Evolutionary conservation across 1,140 invertebrate genomes (phyloP).

Genomic region (Hestina assimilis): DNA sequence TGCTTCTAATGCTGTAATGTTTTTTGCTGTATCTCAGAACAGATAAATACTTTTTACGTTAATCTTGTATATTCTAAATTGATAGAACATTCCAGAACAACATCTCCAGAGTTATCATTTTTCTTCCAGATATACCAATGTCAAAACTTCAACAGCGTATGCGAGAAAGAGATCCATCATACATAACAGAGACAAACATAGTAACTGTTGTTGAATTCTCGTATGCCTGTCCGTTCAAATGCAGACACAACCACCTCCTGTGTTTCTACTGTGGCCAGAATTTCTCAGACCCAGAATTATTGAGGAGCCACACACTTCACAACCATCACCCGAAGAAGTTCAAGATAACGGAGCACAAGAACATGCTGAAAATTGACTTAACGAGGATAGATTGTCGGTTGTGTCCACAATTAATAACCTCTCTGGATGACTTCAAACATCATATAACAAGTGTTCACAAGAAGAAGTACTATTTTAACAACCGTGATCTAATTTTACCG

Average conservation of each 20-base stretch:
- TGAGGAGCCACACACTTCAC: slow-evolving; percentile 44
- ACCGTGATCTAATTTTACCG: slow-evolving; percentile 52
- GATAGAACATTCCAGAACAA: too few relatives aligned
- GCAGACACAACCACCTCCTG: slow-evolving; percentile 57
- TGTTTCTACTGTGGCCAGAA: slow-evolving; percentile 64
- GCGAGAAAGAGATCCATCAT: slow-evolving; percentile 55
- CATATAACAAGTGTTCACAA: slow-evolving; percentile 50
- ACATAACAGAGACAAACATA: slow-evolving; percentile 62
- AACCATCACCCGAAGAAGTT: slow-evolving; percentile 61
- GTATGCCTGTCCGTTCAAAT: slow-evolving; percentile 64
- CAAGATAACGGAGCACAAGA: slow-evolving; percentile 56
- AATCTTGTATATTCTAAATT: too few relatives aligned
- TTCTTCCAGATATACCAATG: slow-evolving; percentile 56
- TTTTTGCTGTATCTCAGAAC: too few relatives aligned
- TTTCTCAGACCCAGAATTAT: slow-evolving; percentile 40
- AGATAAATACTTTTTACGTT: too few relatives aligned
- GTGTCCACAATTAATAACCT: slow-evolving; percentile 40
- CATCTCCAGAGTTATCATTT: too few relatives aligned
- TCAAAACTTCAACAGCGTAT: slow-evolving; percentile 56
- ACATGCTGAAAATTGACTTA: slow-evolving; percentile 63
- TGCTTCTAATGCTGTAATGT: too few relatives aligned
- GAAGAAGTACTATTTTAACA: slow-evolving; percentile 57
- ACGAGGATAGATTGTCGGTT: slow-evolving; percentile 60
- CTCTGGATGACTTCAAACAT: slow-evolving; percentile 50
- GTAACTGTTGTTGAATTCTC: slow-evolving; percentile 60